Evolutionary conservation across 2,797 vertebrate genomes (phyloP).

Genomic region (Decapterus maruadsi): DNA sequence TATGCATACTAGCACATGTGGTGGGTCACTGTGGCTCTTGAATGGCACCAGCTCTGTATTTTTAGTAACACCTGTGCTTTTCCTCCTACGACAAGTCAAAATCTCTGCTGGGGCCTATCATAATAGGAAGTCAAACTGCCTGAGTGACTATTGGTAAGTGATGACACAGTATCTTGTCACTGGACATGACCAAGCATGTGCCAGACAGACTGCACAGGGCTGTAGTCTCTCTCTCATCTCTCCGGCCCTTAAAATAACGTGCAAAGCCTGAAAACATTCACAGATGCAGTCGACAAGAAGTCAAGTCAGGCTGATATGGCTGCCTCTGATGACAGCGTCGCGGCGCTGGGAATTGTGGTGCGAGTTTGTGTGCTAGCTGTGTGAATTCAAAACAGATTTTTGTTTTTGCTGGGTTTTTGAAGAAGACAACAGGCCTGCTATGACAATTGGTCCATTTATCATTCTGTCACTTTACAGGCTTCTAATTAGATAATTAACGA

Average conservation of each 20-base stretch:
- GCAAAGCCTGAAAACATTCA: constrained; percentile 74
- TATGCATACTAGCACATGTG: neutral
- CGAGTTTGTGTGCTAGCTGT: neutral
- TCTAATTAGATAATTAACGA: neutral
- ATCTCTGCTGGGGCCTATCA: neutral
- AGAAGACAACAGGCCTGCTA: neutral
- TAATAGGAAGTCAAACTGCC: neutral
- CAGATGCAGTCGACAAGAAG: constrained; percentile 55
- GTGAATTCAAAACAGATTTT: neutral
- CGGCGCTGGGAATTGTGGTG: constrained; percentile 9
- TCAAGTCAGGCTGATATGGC: constrained; percentile 40
- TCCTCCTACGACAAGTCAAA: neutral
- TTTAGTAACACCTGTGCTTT: neutral
- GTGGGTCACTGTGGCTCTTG: neutral
- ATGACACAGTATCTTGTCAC: constrained; percentile 16
- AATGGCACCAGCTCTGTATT: neutral
- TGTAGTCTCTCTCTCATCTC: constrained; percentile 28
- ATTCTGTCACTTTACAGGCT: neutral
- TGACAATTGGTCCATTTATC: neutral
- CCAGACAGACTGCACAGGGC: constrained; percentile 48
- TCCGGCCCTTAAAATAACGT: constrained; percentile 72
- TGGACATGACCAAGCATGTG: constrained; percentile 67
- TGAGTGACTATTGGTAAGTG: neutral
- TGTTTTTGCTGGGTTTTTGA: neutral
- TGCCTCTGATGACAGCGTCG: constrained; percentile 26